Evolutionary conservation across 2,888 invertebrate species (phyloP).

Genomic region (Hypsopygia costalis): DNA sequence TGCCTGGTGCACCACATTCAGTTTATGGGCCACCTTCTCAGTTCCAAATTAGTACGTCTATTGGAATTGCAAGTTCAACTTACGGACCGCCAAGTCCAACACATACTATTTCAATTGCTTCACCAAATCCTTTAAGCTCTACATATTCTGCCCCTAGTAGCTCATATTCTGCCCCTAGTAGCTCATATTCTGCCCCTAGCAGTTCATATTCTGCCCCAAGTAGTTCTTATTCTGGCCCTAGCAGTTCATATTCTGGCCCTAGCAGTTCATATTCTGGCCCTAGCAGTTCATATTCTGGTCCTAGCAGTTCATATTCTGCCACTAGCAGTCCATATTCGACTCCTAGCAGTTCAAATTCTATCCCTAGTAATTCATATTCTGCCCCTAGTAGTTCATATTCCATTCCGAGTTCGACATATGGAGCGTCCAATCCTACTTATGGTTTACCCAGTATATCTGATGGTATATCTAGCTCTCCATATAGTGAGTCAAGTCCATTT

Average conservation of each 20-base stretch:
- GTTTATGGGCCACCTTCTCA: slow-evolving; percentile 51
- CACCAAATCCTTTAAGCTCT: slow-evolving; percentile 41
- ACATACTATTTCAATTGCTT: slow-evolving; percentile 47
- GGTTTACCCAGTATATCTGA: slow-evolving; percentile 17
- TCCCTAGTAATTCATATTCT: slow-evolving; percentile 11
- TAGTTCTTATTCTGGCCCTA: slow-evolving; percentile 23
- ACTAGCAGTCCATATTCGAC: slow-evolving; percentile 11
- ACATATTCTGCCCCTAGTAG: slow-evolving; percentile 31
- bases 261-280: slow-evolving; percentile 15
- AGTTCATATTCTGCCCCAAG: slow-evolving; percentile 22
- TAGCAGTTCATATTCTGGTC: slow-evolving; percentile 12
- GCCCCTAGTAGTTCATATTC: slow-evolving; percentile 12
- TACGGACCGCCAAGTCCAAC: slow-evolving; percentile 54
- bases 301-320: slow-evolving; percentile 12
- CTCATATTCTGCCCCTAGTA: slow-evolving; percentile 22
- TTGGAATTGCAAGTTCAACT: slow-evolving; percentile 46
- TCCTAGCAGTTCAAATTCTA: slow-evolving; percentile 11
- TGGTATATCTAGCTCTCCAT: slow-evolving; percentile 27
- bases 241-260: slow-evolving; percentile 14
- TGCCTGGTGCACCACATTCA: slow-evolving; percentile 42
- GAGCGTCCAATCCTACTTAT: slow-evolving; percentile 19
- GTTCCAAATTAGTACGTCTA: slow-evolving; percentile 29
- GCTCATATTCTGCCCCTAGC: slow-evolving; percentile 21
- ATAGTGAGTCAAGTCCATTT: slow-evolving; percentile 14
- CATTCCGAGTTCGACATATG: slow-evolving; percentile 18